Evolutionary conservation across 2,888 invertebrate species (phyloP), one percentile per base, ranked within the genome.

Genomic region (Taphrorychus bicolor): DNA sequence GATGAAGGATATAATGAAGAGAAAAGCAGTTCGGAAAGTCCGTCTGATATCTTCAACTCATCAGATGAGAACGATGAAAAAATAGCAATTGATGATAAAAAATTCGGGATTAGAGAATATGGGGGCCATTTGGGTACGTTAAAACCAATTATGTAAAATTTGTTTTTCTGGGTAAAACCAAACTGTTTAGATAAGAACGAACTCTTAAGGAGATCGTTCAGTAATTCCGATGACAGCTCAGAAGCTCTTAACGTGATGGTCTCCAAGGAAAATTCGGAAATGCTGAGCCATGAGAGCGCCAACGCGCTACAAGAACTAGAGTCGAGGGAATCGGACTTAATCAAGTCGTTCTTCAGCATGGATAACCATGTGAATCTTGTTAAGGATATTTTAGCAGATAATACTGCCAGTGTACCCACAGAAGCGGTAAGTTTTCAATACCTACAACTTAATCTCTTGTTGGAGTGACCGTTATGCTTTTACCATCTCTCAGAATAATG

Each of bases 281-380:
- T 77, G 14, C 82, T 84, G 0, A 82, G 81, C 74, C 79, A 81
- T 16, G 85, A 86, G 22, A 85, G 84, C 14, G 84, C 85, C 0
- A 81, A 85, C 59, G 84, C 85, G 52, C 75, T 87, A 49, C 81
- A 84, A 75, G 83, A 83, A 45, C 85, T 86, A 0, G 85, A 86
- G 73, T 83, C 83, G 74, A 80, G 86, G 9, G 86, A 85, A 69
- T 81, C 84, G 5, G 81, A 83, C 66, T 82, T 87, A 0, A 76
- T 76, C 56, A 71, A 72, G 9, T 74, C 76, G 2, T 70, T 76
- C 45, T 69, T 75, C 51, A 69, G 59, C n/a, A 66, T 70, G 60
- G 70, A 72, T 18, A 75, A 74, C n/a, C 75, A 77, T 32, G 69
- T 76, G 11, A 78, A 79, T 64, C 71, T 82, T 18, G 76, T 80